Base-by-base conservation (phyloP, 2,113 vertebrate species). In the Apeltes quadracus region DNA sequence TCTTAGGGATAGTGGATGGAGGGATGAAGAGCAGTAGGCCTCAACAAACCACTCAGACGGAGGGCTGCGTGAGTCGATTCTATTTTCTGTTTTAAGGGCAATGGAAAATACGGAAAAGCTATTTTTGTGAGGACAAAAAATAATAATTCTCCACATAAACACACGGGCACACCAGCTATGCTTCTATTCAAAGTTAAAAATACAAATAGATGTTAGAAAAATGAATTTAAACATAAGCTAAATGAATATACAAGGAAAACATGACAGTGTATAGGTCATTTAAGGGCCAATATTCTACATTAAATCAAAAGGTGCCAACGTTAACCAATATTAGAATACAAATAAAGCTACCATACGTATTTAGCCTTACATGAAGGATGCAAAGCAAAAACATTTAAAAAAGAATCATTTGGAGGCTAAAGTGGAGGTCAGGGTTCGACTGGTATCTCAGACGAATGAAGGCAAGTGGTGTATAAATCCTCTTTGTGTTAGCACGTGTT, bases 1-100 rank as follows among this genome's bases (percentile, higher is more conserved):
- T 85, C 74, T 86, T 69, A 76, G 78, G 80, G 87, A 81, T 80
- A 83, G 67, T 18, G 61, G 27, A 74, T 69, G 23, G 67, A 67
- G 32, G 32, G 84, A 81, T 88, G 84, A 86, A 63, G 66, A 70
- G 55, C 61, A 82, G 66, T 15, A 54, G 66, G 48, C 58, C 68
- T 70, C 65, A 84, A 72, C 64, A 79, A 75, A 82, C 67, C 58
- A 43, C 69, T 81, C 36, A 10, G 39, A 23, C 15, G 2, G 18
- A 39, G 27, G 3, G 22, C 73, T 34, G 1, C 23, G 14, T 10
- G 36, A 70, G 25, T 25, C 50, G 12, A 53, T 25, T 14, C 1
- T 8, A 36, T 15, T 27, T 32, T 3, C 10, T 34, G 15, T 27
- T 5, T 50, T 41, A 4, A 38, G 5, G 29, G 36, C 55, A 43